phyloP scores from a whole-genome alignment of 2,888 invertebrate genomes.

The Drosophila prolongata region DNA sequence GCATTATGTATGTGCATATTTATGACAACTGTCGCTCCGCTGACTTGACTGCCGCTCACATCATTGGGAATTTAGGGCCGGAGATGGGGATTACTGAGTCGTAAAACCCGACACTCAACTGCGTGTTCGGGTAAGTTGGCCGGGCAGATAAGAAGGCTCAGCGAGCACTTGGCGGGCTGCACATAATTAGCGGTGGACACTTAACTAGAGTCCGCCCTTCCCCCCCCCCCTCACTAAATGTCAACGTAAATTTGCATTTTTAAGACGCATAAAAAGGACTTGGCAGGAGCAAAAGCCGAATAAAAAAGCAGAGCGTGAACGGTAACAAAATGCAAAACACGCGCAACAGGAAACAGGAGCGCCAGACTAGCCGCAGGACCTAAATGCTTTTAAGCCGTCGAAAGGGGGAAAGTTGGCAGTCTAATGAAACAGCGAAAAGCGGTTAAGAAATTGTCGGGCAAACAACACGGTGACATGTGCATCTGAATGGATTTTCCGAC shows the following conservation, averaged over 20 bases:
- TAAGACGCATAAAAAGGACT: conserved; percentile 60
- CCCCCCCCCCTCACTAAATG: conserved; percentile 18
- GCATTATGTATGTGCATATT: conserved; percentile 40
- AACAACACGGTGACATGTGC: conserved; percentile 17
- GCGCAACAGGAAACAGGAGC: conserved; percentile 55
- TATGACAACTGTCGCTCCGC: conserved; percentile 43
- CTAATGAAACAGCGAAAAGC: conserved; percentile 23
- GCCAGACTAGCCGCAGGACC: conserved; percentile 49
- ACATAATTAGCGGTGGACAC: conserved; percentile 68
- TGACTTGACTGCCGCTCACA: conserved; percentile 40
- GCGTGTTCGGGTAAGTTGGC: conserved; percentile 22
- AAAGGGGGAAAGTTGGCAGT: conserved; percentile 5
- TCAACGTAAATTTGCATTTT: conserved; percentile 73
- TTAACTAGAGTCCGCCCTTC: conserved; percentile 46
- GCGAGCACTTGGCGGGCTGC: conserved; percentile 65
- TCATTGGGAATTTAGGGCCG: conserved; percentile 53
- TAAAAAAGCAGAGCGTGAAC: conserved; percentile 7
- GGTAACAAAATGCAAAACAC: conserved; percentile 59
- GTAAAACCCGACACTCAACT: conserved; percentile 54
- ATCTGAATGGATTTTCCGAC: conserved; percentile 6
- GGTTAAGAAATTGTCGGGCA: conserved; percentile 23
- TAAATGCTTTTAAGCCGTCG: conserved; percentile 36
- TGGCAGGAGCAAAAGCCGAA: conserved; percentile 26
- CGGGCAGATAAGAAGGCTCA: conserved; percentile 38
- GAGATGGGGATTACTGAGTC: conserved; percentile 60